Percentiles rank a stretch among this genome's conserved stretches.
Conservation (phyloP, 1,140 invertebrate species). For the Zaprionus africanus region DNA sequence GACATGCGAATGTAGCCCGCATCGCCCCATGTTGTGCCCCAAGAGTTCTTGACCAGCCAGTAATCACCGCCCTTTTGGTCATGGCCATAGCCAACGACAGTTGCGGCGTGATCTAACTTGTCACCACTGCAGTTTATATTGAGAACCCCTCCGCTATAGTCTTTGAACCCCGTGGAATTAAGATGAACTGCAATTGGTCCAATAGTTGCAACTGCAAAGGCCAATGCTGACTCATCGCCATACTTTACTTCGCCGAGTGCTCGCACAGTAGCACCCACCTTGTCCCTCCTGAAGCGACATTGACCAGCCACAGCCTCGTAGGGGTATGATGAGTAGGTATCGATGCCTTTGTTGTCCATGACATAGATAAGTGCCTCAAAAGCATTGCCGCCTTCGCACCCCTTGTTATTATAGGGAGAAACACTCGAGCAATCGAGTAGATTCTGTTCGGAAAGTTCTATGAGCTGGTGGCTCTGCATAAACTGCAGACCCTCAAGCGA, state of each 20-base stretch:
- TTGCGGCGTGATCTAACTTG: slow-evolving; percentile 86
- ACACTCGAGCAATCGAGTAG: slow-evolving; percentile 92
- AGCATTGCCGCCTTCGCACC: slow-evolving; percentile 92
- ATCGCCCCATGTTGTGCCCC: slow-evolving; percentile 86
- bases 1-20: slow-evolving; percentile 87
- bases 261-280: slow-evolving; percentile 21
- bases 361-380: slow-evolving; percentile 90
- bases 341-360: slow-evolving; percentile 89
- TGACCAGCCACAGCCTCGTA: slow-evolving; percentile 87
- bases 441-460: slow-evolving; percentile 95
- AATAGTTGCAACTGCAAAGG: slow-evolving; percentile 77
- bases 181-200: slow-evolving; percentile 29
- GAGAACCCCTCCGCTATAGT: slow-evolving; percentile 7
- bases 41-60: slow-evolving; percentile 89
- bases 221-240: slow-evolving; percentile 88
- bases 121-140: slow-evolving; percentile 16
- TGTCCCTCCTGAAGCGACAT: slow-evolving; percentile 70
- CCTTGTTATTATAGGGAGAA: slow-evolving; percentile 89
- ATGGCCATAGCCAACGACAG: slow-evolving; percentile 91
- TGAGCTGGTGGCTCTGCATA: slow-evolving; percentile 86
- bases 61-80: slow-evolving; percentile 85
- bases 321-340: slow-evolving; percentile 89
- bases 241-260: slow-evolving; percentile 86
- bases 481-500: slow-evolving; percentile 90
- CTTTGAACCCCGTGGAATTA: neutral